Evolutionary conservation across 2,888 invertebrate genomes (phyloP).

Genomic region (Drosophila subsilvestris): DNA sequence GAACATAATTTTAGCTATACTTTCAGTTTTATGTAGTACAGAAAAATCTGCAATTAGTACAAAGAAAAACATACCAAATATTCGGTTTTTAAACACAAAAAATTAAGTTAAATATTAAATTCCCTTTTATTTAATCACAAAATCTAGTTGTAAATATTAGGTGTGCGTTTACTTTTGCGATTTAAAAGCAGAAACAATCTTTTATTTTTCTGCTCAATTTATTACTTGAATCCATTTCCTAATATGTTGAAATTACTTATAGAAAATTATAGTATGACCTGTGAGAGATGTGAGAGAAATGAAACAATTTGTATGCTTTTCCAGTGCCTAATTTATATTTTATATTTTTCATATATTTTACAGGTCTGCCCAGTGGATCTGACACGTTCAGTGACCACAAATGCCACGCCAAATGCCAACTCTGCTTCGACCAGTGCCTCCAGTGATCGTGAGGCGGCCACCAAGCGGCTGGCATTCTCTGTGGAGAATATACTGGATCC

Average conservation of each 20-base stretch:
- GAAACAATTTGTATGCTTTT: not conserved
- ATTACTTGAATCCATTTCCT: too few species aligned
- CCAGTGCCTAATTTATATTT: not conserved
- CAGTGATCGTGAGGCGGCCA: conserved; percentile 82
- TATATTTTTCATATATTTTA: not conserved
- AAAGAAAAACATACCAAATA: too few species aligned
- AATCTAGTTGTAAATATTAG: too few species aligned
- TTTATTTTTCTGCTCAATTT: too few species aligned
- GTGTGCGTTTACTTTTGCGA: too few species aligned
- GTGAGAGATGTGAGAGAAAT: too few species aligned
- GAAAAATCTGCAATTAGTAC: not conserved
- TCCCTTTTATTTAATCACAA: too few species aligned
- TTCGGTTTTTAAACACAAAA: too few species aligned
- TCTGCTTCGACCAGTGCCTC: conserved; percentile 79
- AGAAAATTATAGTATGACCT: too few species aligned
- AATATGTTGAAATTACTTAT: too few species aligned
- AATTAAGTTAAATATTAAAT: too few species aligned
- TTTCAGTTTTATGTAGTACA: not conserved
- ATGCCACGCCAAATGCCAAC: conserved; percentile 51
- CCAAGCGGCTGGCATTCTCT: conserved; percentile 90
- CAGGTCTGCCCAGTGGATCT: conserved; percentile 84
- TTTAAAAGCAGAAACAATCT: too few species aligned
- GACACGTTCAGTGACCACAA: conserved; percentile 82
- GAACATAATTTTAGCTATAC: not conserved
- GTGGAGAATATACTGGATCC: conserved; percentile 96